These are phyloP conservation scores for Reinhardtius hippoglossoides DNA, from an alignment of 2,113 vertebrate genomes.

Conservation along the genomic window DNA sequence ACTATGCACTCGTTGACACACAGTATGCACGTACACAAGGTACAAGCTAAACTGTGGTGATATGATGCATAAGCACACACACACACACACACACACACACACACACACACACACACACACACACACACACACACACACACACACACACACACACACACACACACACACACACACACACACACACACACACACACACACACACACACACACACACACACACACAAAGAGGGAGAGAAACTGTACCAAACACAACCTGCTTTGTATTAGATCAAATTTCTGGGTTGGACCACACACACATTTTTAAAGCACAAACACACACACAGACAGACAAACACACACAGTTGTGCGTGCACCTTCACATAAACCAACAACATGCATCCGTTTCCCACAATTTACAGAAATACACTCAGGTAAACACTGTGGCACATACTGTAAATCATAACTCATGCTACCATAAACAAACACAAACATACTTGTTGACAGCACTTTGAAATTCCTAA, in stretches of 20 bases:
- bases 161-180: not conserved
- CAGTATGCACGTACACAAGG: no score
- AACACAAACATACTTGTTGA: conserved; percentile 37
- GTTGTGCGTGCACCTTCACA: conserved; percentile 6
- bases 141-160: not conserved
- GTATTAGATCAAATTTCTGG: conserved; percentile 39
- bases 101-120: not conserved
- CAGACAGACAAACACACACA: not conserved
- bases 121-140: not conserved
- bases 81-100: not conserved
- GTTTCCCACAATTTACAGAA: conserved; percentile 28
- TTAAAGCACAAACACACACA: not conserved
- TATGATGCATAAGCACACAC: not conserved
- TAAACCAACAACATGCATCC: conserved; percentile 15
- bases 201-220: not conserved
- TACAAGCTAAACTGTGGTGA: not conserved
- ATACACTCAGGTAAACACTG: conserved; percentile 32
- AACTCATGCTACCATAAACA: conserved; percentile 13
- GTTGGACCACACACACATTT: conserved; percentile 62
- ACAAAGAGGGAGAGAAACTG: not conserved
- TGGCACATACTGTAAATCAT: conserved; percentile 32
- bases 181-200: not conserved
- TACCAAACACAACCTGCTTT: conserved; percentile 65
- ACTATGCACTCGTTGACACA: not conserved
- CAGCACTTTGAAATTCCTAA: conserved; percentile 38